phyloP scores from a whole-genome alignment of 2,113 vertebrate genomes.

The Trinectes maculatus region DNA sequence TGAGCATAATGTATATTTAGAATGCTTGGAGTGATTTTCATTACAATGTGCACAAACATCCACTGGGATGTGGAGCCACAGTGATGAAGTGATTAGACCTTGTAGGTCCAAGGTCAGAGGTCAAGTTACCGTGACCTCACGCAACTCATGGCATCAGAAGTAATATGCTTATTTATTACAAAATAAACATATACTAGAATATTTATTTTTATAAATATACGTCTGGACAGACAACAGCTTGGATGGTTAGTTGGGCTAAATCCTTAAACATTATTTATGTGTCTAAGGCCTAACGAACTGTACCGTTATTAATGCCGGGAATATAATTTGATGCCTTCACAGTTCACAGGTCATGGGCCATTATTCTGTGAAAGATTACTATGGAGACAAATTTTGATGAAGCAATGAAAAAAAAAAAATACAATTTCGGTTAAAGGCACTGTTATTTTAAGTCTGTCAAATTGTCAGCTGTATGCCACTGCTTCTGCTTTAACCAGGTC shows the following conservation, averaged over 20 bases:
- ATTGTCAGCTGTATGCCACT: too few relatives aligned
- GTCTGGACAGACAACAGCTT: too few relatives aligned
- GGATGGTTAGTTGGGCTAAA: too few relatives aligned
- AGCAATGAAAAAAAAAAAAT: too few relatives aligned
- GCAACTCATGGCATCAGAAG: too few relatives aligned
- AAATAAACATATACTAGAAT: too few relatives aligned
- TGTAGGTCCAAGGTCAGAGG: not conserved
- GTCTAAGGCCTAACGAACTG: not conserved
- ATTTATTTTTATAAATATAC: too few relatives aligned
- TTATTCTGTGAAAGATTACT: conserved; percentile 19
- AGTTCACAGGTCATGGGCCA: conserved; percentile 9
- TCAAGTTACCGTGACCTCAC: not conserved
- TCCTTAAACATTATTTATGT: not conserved
- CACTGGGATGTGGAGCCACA: not conserved
- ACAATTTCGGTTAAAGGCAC: too few relatives aligned
- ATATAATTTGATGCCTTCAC: not conserved
- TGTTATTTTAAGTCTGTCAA: too few relatives aligned
- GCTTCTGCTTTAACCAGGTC: too few relatives aligned
- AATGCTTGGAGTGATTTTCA: not conserved
- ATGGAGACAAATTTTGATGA: too few relatives aligned
- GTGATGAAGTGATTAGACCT: not conserved
- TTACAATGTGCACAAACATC: not conserved
- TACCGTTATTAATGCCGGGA: not conserved
- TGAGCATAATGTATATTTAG: not conserved
- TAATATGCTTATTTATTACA: too few relatives aligned